phyloP scores from a whole-genome alignment of 1,140 invertebrate species.

The Rhizoglyphus robini region DNA sequence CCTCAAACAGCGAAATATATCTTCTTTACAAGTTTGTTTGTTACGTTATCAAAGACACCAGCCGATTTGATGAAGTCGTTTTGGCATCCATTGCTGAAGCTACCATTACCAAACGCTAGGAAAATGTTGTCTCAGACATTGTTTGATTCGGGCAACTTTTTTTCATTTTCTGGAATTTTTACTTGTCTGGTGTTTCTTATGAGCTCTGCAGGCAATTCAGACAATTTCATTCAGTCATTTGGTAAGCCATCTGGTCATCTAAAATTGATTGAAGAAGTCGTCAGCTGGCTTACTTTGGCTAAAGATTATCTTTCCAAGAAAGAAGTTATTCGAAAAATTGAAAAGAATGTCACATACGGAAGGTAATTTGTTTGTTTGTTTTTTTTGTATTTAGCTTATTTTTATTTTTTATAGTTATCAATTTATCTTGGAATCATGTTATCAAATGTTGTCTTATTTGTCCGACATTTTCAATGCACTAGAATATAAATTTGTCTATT shows the following conservation, averaged over 20 bases:
- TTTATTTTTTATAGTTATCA: conserved; percentile 28
- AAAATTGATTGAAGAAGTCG: conserved; percentile 59
- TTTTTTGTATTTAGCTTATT: no score
- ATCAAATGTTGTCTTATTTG: conserved; percentile 59
- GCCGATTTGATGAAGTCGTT: conserved; percentile 47
- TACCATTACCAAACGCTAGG: conserved; percentile 56
- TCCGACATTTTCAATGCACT: conserved; percentile 51
- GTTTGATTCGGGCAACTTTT: neutral
- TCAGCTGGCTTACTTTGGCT: conserved; percentile 52
- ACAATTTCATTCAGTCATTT: conserved; percentile 65
- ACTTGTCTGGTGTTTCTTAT: conserved; percentile 44
- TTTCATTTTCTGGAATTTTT: conserved; percentile 27
- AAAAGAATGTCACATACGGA: conserved; percentile 40
- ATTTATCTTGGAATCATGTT: conserved; percentile 56
- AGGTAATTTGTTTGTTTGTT: conserved; percentile 25
- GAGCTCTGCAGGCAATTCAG: conserved; percentile 59
- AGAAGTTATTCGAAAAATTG: conserved; percentile 41
- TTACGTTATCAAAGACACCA: conserved; percentile 56
- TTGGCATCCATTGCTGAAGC: conserved; percentile 56
- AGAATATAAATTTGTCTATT: conserved; percentile 31
- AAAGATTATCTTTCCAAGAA: conserved; percentile 45
- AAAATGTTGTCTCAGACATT: no score
- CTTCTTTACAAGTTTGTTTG: conserved; percentile 54
- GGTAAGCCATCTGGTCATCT: conserved; percentile 57
- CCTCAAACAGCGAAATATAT: neutral